Conservation (phyloP, 2,888 invertebrate species). For the Metallyticus violacea region DNA sequence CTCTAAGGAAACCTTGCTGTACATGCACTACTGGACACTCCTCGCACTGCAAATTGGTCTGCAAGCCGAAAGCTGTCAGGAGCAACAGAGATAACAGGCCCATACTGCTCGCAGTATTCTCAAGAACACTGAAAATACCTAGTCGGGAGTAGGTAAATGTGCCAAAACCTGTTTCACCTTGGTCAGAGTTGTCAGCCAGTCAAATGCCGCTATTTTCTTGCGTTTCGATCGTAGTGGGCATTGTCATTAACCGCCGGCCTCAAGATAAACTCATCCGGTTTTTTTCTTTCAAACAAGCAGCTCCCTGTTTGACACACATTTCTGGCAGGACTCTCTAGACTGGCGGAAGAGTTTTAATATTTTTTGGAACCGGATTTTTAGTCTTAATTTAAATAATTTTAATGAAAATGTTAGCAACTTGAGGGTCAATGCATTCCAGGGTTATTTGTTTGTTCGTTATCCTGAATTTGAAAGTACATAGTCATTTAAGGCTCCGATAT, state of each 20-base stretch:
- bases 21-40: not conserved
- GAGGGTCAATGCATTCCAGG: too few species aligned
- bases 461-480: too few species aligned
- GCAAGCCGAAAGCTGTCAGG: not conserved
- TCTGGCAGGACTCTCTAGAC: too few species aligned
- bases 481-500: too few species aligned
- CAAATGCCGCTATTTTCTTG: not conserved
- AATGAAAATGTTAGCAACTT: too few species aligned
- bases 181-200: not conserved
- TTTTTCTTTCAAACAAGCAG: not conserved
- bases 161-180: not conserved
- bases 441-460: too few species aligned
- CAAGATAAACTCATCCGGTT: not conserved
- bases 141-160: not conserved
- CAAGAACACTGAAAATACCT: not conserved
- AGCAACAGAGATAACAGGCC: not conserved
- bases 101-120: not conserved
- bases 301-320: not conserved
- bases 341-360: too few species aligned
- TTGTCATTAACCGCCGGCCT: not conserved
- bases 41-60: not conserved
- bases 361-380: too few species aligned
- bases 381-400: too few species aligned
- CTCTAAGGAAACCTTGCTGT: not conserved
- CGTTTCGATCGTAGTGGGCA: not conserved